Evolutionary conservation across 2,113 vertebrate genomes (phyloP), one percentile per base, ranked within the genome.

Genomic region (Grus americana): DNA sequence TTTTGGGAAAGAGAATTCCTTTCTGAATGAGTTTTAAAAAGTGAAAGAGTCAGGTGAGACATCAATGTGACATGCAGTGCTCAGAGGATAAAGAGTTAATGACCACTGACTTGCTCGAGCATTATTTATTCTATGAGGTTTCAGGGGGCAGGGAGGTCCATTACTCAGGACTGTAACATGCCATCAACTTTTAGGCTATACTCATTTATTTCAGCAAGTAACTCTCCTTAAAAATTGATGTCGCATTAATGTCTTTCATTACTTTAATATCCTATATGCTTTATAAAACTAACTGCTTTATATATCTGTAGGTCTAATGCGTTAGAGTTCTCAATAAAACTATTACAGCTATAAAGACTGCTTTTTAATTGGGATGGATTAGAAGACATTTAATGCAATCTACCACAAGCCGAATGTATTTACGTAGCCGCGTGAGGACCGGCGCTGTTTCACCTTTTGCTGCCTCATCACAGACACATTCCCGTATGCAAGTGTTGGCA

Each of bases 241-340:
- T 89, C 92, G 71, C 79, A 19, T 95, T 94, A 93, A 97, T 87
- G 92, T 16, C 86, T 95, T 90, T 81, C 91, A 95, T 96, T 95
- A 95, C 84, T 95, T 95, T 95, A 91, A 94, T 94, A 82, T 71
- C 82, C 75, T 96, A 90, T 95, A 96, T 96, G 88, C 94, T 95
- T 97, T 92, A 88, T 92, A 92, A 95, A 96, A 88, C 86, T 95
- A 95, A 96, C 95, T 96, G 87, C 91, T 94, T 96, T 91, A 42
- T 92, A 14, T 88, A 90, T 91, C 88, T 84, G 91, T 91, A 88
- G 78, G 88, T 91, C 95, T 96, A 74, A 79, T 76, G 52, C 36
- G 29, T 97, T 96, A 67, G 92, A 87, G 74, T 92, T 91, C 88
- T 67, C 91, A 94, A 91, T 97, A 97, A 97, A 97, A 92, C 79